phyloP scores from a whole-genome alignment of 2,113 vertebrate species.

The Australoheros scitulus region DNA sequence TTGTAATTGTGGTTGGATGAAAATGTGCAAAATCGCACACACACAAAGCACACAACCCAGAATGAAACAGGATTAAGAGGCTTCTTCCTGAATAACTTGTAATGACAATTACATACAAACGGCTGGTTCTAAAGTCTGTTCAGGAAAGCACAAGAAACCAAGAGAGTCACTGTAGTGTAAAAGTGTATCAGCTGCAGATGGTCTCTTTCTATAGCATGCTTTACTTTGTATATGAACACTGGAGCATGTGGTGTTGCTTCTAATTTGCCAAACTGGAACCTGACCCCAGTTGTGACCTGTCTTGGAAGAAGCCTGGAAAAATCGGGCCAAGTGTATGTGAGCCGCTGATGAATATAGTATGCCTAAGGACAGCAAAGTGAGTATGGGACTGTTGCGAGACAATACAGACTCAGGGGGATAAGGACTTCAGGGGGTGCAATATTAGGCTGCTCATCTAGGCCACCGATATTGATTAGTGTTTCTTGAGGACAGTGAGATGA shows the following conservation, averaged over 20 bases:
- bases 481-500: conserved; percentile 66
- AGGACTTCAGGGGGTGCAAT: conserved; percentile 41
- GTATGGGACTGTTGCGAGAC: conserved; percentile 63
- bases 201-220: conserved; percentile 38
- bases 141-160: conserved; percentile 2
- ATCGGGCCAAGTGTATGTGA: conserved; percentile 60
- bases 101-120: conserved; percentile 62
- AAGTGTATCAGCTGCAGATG: conserved; percentile 66
- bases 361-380: conserved; percentile 69
- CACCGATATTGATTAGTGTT: conserved; percentile 83
- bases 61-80: conserved; percentile 68
- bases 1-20: conserved; percentile 63
- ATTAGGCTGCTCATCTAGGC: conserved; percentile 80
- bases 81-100: conserved; percentile 72
- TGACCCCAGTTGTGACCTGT: conserved; percentile 67
- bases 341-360: conserved; percentile 35
- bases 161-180: conserved; percentile 45
- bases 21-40: conserved; percentile 30
- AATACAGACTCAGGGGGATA: conserved; percentile 57
- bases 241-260: conserved; percentile 65
- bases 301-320: conserved; percentile 40
- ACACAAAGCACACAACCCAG: conserved; percentile 10
- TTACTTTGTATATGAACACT: conserved; percentile 73
- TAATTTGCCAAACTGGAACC: conserved; percentile 54
- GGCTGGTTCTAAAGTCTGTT: conserved; percentile 36